Evolutionary conservation across 2,888 invertebrate genomes (phyloP).

Genomic region (Craniophora ligustri): DNA sequence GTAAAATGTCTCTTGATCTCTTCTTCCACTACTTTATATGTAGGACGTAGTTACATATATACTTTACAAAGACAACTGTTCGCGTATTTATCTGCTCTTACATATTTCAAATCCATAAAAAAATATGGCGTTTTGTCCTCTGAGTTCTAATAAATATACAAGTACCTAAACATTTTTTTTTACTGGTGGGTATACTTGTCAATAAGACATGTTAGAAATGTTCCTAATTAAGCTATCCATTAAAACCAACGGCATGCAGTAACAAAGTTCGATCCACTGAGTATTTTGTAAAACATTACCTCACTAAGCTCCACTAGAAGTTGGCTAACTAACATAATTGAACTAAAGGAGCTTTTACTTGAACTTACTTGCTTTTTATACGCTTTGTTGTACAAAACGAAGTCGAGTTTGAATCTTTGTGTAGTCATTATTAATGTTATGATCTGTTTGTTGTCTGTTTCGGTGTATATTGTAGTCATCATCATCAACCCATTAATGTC

Average conservation of each 20-base stretch:
- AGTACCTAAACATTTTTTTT: too few species aligned
- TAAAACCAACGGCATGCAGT: slow-evolving; percentile 11
- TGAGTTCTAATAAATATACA: too few species aligned
- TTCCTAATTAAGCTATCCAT: slow-evolving; percentile 13
- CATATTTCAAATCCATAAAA: too few species aligned
- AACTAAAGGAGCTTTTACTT: slow-evolving; percentile 42
- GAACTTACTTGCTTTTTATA: slow-evolving; percentile 32
- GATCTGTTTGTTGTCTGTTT: slow-evolving; percentile 4
- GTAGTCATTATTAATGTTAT: slow-evolving; percentile 13
- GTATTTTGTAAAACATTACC: slow-evolving; percentile 41
- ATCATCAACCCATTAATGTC: too few species aligned
- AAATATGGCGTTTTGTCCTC: too few species aligned
- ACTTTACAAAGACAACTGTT: too few species aligned
- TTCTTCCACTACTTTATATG: too few species aligned
- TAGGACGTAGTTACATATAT: too few species aligned
- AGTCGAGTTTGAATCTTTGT: slow-evolving; percentile 34
- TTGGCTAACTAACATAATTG: slow-evolving; percentile 44
- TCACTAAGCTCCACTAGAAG: slow-evolving; percentile 25
- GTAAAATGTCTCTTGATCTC: too few species aligned
- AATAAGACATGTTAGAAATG: not conserved
- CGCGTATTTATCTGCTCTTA: too few species aligned
- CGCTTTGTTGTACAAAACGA: slow-evolving; percentile 21
- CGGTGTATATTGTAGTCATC: too few species aligned
- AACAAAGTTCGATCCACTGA: slow-evolving; percentile 25
- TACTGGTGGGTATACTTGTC: too few species aligned